Evolutionary conservation across 2,113 vertebrate genomes (phyloP).

Genomic region (Equus przewalskii): DNA sequence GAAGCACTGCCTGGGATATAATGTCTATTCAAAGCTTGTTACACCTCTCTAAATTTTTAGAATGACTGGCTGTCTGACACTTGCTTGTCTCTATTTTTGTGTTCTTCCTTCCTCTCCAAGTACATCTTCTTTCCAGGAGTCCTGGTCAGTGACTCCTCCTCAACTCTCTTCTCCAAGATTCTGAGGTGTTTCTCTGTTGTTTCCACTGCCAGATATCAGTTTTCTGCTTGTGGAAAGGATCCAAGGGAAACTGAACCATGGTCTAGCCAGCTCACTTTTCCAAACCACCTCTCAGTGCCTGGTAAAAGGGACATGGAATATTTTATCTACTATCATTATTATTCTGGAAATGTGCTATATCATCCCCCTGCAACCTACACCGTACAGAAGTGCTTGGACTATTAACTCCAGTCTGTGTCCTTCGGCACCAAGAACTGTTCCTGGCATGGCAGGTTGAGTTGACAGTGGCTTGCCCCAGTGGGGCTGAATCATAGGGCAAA

Average conservation of each 20-base stretch:
- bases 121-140: not conserved
- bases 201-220: not conserved
- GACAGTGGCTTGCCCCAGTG: not conserved
- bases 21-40: not conserved
- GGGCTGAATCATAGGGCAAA: not conserved
- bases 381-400: not conserved
- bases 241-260: not conserved
- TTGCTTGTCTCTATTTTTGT: not conserved
- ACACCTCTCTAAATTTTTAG: not conserved
- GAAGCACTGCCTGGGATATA: not conserved
- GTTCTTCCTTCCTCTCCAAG: not conserved
- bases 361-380: not conserved
- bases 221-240: not conserved
- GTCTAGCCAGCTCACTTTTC: not conserved
- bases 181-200: not conserved
- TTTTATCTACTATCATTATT: not conserved
- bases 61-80: not conserved
- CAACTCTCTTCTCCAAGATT: not conserved
- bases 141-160: not conserved
- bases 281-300: not conserved
- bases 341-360: not conserved
- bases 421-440: not conserved
- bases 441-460: not conserved
- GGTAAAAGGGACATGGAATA: not conserved
- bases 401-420: not conserved